A percentile compares a stretch with the other conserved stretches of the same genome.
phyloP scores from a whole-genome alignment of 92 coral and sea anemone species.

The Muricea muricata region DNA sequence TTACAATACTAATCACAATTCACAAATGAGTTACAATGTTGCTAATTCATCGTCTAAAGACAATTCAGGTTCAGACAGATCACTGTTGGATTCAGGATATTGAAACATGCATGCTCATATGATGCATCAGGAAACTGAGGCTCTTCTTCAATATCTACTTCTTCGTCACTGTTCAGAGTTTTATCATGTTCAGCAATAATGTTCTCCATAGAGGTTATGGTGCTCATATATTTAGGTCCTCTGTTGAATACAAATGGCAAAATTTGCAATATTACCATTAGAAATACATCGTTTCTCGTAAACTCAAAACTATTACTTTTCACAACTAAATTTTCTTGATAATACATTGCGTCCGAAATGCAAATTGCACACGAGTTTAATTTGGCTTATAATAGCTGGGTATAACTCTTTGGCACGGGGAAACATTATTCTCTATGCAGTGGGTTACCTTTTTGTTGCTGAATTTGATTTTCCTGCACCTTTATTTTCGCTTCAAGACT shows the following conservation, averaged over 20 bases:
- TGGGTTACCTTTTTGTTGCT: background rate
- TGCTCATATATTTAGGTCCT: too few species aligned
- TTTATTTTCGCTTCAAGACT: conserved; percentile 1
- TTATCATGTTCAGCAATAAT: background rate
- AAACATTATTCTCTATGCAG: background rate
- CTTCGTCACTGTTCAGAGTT: background rate
- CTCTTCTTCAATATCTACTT: conserved; percentile 12
- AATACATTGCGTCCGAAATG: too few species aligned
- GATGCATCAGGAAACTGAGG: background rate
- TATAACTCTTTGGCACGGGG: background rate
- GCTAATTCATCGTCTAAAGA: conserved; percentile 15
- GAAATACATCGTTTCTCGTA: too few species aligned
- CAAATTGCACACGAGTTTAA: too few species aligned
- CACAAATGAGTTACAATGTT: too few species aligned
- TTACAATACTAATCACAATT: too few species aligned
- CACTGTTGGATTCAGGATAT: background rate
- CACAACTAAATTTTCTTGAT: too few species aligned
- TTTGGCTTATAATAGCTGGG: too few species aligned
- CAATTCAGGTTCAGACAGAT: background rate
- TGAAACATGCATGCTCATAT: background rate
- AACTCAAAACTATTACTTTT: too few species aligned
- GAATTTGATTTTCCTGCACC: conserved; percentile 21
- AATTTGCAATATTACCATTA: too few species aligned
- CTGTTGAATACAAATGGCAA: too few species aligned
- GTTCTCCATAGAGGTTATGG: conserved; percentile 2